Conservation (phyloP, 2,113 vertebrate genomes). For the Onychorhynchus coronatus region DNA sequence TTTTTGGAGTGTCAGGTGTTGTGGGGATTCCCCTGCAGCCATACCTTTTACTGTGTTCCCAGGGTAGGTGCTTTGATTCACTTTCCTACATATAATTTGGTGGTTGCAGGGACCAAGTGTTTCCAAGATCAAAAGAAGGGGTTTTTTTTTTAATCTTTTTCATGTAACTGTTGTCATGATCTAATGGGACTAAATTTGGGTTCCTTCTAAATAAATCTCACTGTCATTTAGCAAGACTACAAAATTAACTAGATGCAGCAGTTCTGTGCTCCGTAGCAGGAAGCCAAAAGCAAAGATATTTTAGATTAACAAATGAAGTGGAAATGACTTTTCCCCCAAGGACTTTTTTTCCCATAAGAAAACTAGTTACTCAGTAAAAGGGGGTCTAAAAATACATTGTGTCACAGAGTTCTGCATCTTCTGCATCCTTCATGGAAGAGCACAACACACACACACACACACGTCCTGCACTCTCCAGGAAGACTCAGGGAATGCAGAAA, state of each 20-base stretch:
- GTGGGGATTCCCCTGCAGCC: neutral
- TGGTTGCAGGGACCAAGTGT: neutral
- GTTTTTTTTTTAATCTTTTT: neutral
- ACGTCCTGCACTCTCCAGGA: neutral
- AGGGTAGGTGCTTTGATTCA: neutral
- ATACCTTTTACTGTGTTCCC: neutral
- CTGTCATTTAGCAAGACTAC: constrained; percentile 34
- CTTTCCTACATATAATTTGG: neutral
- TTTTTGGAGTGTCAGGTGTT: neutral
- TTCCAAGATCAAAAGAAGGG: neutral
- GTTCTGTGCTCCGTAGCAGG: constrained; percentile 8
- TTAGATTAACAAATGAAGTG: constrained; percentile 58
- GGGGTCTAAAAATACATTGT: constrained; percentile 20
- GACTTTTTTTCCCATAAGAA: constrained; percentile 44
- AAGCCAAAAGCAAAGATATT: constrained; percentile 65
- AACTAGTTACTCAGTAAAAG: constrained; percentile 2
- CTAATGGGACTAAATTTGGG: constrained; percentile 65
- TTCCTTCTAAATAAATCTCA: constrained; percentile 54
- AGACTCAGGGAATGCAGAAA: neutral
- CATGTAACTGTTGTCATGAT: constrained; percentile 4
- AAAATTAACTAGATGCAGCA: constrained; percentile 65
- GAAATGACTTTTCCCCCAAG: constrained; percentile 53
- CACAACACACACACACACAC: neutral
- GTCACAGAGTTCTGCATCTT: neutral
- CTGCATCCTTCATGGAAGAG: neutral